Base-by-base conservation (phyloP, 1,140 invertebrate genomes). In the Gryllus bimaculatus region DNA sequence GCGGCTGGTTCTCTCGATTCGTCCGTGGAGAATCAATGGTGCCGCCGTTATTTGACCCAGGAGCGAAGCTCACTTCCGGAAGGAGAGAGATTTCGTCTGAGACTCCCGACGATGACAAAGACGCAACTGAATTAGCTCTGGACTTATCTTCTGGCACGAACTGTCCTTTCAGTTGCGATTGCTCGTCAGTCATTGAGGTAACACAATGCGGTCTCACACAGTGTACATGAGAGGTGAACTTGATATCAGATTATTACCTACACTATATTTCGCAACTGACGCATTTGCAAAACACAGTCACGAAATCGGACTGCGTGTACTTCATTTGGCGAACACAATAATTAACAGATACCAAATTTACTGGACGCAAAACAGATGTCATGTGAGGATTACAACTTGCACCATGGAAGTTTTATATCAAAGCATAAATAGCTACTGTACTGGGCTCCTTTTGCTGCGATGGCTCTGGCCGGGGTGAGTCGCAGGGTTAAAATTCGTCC, bases 1-100 rank as follows among this genome's bases (percentile, higher is more conserved):
- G 90, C 85, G 95, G 95, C 89, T 96, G 94, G 85, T 93, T 95
- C 89, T 96, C 95, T 84, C 94, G 89, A 86, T 93, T 93, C 79
- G 91, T 90, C 66, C 92, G 91, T 84, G 91, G 89, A 54, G 92
- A 92, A 90, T 93, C 92, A 90, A 92, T 90, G 87, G 88, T 88
- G 86, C 79, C 79, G 66, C 81, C 82, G 79, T 83, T 83, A 80
- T 80, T 84, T 48, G 81, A 79, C 48, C 81, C 81, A 80, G 83
- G 82, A 8, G 82, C 82, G 80, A 84, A 89, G 83, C 85, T 88
- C 80, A 91, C 89, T 83, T 92, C 91, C 80, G 90, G 90, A 81
- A 91, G 88, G 85, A 92, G 88, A 86, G 89, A 88, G 83, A 89
- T 89, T 85, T 91, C 91, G 85, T 91, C 92, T 82, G 88, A 85